Evolutionary conservation across 2,113 vertebrate genomes (phyloP), one percentile per base, ranked within the genome.

Genomic region (Phainopepla nitens): DNA sequence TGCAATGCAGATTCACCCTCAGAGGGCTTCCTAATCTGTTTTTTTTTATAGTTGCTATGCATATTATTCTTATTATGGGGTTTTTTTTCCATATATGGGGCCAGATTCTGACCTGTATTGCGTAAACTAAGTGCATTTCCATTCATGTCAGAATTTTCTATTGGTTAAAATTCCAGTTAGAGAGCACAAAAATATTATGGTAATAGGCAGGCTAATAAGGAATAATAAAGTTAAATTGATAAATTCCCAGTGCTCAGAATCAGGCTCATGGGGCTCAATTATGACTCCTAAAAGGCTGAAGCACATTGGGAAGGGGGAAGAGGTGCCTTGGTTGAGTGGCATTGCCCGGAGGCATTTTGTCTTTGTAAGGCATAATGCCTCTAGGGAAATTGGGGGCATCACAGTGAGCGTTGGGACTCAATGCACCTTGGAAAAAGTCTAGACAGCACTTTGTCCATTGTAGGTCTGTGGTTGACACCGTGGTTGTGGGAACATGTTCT

Each of bases 181-280:
- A 69, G 85, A 94, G 71, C 72, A 83, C 76, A 94, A 84, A 72
- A 87, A n/a, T 90, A 94, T 93, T 95, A 94, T 94, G 91, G 49
- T 96, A 96, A 96, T 90, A 70, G 85, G 90, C 71, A 87, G 25
- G 82, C 75, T 97, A 95, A 95, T 96, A 95, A 95, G 53, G 79
- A 91, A 93, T 89, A 45, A 41, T 66, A 44, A 68, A 69, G 89
- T 83, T 94, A 93, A 95, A 93, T 0, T 87, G 92, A 91, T 88
- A 94, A 94, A 94, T 95, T 92, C 93, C 90, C 92, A 62, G 58
- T 85, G 82, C 88, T 96, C 91, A 97, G 95, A 95, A 91, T 96
- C 95, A 95, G 90, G 90, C 90, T 85, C 87, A 60, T 93, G 90
- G 94, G 94, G 94, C 94, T 97, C 85, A 96, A 90, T 96, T 96